Conservation (phyloP, 92 coral and sea anemone species). For the Montipora capitata region DNA sequence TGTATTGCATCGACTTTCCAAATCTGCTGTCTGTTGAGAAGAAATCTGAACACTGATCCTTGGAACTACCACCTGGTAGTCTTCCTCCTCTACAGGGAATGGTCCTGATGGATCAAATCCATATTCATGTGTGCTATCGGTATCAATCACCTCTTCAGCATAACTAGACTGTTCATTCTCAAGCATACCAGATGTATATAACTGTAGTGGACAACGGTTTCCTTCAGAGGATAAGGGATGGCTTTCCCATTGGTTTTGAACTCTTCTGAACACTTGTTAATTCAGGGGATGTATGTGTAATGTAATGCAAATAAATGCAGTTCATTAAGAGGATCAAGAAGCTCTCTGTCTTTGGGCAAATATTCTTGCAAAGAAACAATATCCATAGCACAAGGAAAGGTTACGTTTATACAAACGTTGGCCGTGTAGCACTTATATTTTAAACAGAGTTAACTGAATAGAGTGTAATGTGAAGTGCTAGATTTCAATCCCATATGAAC, state of each 20-base stretch:
- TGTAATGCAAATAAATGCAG: neutral
- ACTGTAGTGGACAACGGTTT: neutral
- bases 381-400: too few species aligned
- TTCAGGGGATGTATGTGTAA: neutral
- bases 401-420: too few species aligned
- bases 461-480: too few species aligned
- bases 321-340: conserved; percentile 38
- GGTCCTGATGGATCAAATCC: conserved; percentile 64
- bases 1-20: conserved; percentile 47
- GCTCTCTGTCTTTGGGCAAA: neutral
- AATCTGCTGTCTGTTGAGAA: conserved; percentile 19
- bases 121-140: conserved; percentile 19
- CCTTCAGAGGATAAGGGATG: neutral
- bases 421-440: too few species aligned
- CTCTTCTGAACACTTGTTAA: neutral
- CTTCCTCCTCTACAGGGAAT: conserved; percentile 59
- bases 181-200: neutral
- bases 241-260: neutral
- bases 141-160: neutral
- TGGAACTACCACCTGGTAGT: conserved; percentile 70
- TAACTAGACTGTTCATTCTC: neutral
- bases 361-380: too few species aligned
- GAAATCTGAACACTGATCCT: conserved; percentile 37
- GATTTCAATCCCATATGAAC: too few species aligned
- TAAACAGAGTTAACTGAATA: too few species aligned